Base-by-base conservation (phyloP, 1,140 invertebrate genomes). In the Atta colombica region DNA sequence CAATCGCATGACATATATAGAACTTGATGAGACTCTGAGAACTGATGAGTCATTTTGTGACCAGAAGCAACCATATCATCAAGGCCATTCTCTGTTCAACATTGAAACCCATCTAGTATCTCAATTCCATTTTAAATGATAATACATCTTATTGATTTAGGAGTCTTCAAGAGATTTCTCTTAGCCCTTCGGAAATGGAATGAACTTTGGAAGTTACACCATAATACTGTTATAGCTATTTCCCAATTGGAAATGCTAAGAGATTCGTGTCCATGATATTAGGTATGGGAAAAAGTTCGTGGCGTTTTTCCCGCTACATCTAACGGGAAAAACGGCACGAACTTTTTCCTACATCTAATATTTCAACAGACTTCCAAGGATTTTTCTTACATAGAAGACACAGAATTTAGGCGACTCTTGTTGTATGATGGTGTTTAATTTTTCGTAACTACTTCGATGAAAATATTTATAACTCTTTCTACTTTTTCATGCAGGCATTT, bases 381-480 rank as follows among this genome's bases (percentile, higher is more conserved):
- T 8, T 72, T 74, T 31, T 28, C 21, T 25, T 65, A 65, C 12
- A 65, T 65, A 16, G 58, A 58, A 5, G 51, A 25, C 28, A 74
- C 71, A 4, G 71, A 74, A 18, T 74, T n/a, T 25, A 74, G 71
- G n/a, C 16, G 51, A 55, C 18, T 74, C 51, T 74, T 74, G 71
- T 6, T 55, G 51, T 74, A 74, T 74, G 51, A 74, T 55, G 51
- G 51, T n/a, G 28, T 74, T 74, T 74, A 58, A 28, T 55, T 31
- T n/a, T 74, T 28, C 25, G 51, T 31, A 49, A 74, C 25, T 25
- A 74, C 14, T 74, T 74, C 2, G 28, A 74, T 74, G 28, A 74
- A 74, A 74, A 74, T 55, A n/a, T 74, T 31, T 74, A 74, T 31
- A 74, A 55, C 51, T 31, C n/a, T 74, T 69, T 74, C n/a, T 74